Percentiles rank a stretch among this genome's conserved stretches.
These are phyloP conservation scores for Didymodactylos carnosus DNA, from an alignment of 2,888 invertebrate species.

Conservation along the genomic window DNA sequence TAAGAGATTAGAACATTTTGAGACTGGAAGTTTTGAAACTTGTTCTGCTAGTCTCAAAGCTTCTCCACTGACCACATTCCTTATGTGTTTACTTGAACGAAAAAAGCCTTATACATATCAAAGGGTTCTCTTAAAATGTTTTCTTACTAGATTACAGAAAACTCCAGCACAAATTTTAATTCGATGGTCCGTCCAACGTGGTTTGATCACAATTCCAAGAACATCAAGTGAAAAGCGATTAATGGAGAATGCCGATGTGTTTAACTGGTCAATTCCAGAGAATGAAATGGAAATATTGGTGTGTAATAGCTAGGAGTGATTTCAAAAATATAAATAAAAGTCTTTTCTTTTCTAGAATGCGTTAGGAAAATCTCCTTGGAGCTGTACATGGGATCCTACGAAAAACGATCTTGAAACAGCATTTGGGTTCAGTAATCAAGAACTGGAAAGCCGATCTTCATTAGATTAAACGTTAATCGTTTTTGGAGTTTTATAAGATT, in stretches of 20 bases:
- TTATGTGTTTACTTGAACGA: no score
- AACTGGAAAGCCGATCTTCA: not conserved
- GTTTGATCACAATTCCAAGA: constrained; percentile 24
- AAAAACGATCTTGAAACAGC: not conserved
- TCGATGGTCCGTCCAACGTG: constrained; percentile 22
- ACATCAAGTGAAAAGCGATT: constrained; percentile 18
- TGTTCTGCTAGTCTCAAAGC: no score
- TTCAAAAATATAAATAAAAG: not conserved
- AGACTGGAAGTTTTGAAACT: no score
- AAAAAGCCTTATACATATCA: no score
- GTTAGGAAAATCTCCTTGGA: not conserved
- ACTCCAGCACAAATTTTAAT: constrained; percentile 20
- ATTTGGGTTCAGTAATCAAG: no score
- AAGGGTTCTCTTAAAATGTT: no score
- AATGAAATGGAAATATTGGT: constrained; percentile 18
- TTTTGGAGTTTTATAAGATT: not conserved
- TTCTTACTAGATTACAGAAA: constrained; percentile 16
- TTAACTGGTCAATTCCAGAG: constrained; percentile 20
- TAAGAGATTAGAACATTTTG: no score
- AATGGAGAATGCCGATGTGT: constrained; percentile 20
- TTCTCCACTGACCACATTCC: no score
- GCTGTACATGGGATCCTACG: not conserved
- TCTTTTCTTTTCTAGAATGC: not conserved
- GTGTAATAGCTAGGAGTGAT: not conserved
- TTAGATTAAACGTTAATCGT: not conserved